Conservation (phyloP, 2,888 invertebrate species). For the Aporophyla lueneburgensis region DNA sequence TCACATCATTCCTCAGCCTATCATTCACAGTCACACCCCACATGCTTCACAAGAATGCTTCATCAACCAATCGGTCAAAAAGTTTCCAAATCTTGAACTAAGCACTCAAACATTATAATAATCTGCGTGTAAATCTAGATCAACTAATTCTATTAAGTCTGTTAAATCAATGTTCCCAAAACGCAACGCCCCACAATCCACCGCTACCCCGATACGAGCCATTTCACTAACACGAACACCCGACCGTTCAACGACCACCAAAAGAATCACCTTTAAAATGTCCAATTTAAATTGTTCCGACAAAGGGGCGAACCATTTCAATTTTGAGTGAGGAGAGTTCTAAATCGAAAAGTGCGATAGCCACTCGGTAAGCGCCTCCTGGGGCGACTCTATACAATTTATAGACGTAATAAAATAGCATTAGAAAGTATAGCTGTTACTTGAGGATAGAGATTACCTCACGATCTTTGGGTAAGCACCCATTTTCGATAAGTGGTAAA, state of each 20-base stretch:
- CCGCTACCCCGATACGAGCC: constrained; percentile 50
- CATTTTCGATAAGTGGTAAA: constrained; percentile 62
- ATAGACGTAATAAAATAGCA: constrained; percentile 87
- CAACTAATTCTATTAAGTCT: constrained; percentile 36
- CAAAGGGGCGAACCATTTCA: constrained; percentile 86
- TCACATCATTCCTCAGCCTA: too few species aligned
- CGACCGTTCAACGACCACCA: constrained; percentile 67
- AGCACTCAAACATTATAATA: background rate
- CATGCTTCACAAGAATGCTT: background rate
- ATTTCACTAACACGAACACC: constrained; percentile 62
- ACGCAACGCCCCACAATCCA: constrained; percentile 35
- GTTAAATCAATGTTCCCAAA: constrained; percentile 42
- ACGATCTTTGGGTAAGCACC: constrained; percentile 62
- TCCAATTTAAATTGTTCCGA: constrained; percentile 85
- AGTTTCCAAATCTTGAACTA: background rate
- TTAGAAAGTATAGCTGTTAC: constrained; percentile 78
- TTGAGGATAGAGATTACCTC: constrained; percentile 65
- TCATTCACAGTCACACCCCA: too few species aligned
- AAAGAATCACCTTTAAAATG: constrained; percentile 83
- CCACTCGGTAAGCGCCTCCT: constrained; percentile 85
- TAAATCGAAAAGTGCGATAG: constrained; percentile 87
- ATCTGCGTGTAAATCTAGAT: constrained; percentile 31
- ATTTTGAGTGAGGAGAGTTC: constrained; percentile 86
- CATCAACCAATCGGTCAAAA: background rate
- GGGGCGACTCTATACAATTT: constrained; percentile 88